Conservation (phyloP, 2,797 vertebrate species). For the Limnodromus scolopaceus region DNA sequence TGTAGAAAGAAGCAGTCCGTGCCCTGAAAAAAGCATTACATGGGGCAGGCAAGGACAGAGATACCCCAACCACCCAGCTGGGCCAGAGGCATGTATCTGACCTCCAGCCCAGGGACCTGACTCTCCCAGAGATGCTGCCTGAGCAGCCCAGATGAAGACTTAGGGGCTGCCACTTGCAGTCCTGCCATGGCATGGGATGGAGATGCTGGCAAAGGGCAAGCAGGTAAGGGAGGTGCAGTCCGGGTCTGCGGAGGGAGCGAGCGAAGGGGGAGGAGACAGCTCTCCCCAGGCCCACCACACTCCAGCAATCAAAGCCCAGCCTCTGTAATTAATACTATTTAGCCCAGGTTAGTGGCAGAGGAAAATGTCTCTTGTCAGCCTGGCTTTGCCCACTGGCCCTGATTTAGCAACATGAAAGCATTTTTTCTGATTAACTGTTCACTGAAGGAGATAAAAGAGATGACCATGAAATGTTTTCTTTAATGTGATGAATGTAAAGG, state of each 20-base stretch:
- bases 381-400: constrained; percentile 71
- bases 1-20: not conserved
- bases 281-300: constrained; percentile 50
- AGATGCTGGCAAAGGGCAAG: not conserved
- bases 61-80: not conserved
- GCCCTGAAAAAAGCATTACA: not conserved
- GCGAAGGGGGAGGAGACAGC: not conserved
- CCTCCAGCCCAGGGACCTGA: not conserved
- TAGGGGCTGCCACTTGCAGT: not conserved
- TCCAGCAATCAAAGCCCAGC: constrained; percentile 72
- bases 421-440: constrained; percentile 77
- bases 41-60: not conserved
- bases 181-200: not conserved
- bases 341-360: constrained; percentile 68
- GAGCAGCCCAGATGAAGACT: not conserved
- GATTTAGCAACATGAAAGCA: constrained; percentile 79
- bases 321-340: constrained; percentile 78
- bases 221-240: not conserved
- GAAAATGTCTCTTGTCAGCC: constrained; percentile 76
- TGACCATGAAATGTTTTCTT: constrained; percentile 75
- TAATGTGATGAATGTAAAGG: constrained; percentile 77
- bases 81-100: not conserved
- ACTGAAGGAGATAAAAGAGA: constrained; percentile 78
- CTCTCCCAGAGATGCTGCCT: not conserved
- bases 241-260: not conserved